These are phyloP conservation scores for Harmothoe impar DNA, from an alignment of 2,888 invertebrate species.

Conservation along the genomic window DNA sequence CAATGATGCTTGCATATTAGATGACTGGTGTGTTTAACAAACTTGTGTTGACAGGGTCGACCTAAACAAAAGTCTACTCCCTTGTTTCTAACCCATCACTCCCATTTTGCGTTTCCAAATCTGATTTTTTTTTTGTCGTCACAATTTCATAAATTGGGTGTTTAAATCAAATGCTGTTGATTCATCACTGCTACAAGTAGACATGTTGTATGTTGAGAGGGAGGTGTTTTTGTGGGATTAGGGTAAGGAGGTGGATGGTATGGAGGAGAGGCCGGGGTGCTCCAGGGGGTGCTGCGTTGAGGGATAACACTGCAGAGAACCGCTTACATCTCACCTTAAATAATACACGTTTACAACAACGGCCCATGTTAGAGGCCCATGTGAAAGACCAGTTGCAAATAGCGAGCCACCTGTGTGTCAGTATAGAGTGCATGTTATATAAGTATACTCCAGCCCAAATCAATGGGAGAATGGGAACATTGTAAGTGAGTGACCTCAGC, in stretches of 20 bases:
- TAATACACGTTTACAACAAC: slow-evolving; percentile 19
- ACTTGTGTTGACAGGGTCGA: neutral
- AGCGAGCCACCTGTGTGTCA: slow-evolving; percentile 2
- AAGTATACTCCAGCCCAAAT: slow-evolving; percentile 8
- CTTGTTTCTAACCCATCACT: neutral
- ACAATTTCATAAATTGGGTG: too few species aligned
- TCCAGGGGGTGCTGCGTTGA: neutral
- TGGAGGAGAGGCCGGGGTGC: neutral
- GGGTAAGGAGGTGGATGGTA: neutral
- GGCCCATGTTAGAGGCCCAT: neutral
- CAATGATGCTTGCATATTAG: too few species aligned
- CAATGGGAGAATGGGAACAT: slow-evolving; percentile 32
- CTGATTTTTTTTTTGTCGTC: neutral
- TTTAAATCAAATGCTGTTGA: too few species aligned
- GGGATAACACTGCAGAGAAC: neutral
- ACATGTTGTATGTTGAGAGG: too few species aligned
- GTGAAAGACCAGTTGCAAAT: slow-evolving; percentile 33
- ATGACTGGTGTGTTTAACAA: too few species aligned
- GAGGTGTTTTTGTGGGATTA: too few species aligned
- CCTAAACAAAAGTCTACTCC: neutral
- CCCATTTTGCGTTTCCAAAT: neutral
- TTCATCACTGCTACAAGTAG: too few species aligned
- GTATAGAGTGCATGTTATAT: slow-evolving; percentile 36
- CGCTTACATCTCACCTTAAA: neutral
- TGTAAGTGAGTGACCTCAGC: neutral